Evolutionary conservation across 2,113 vertebrate species (phyloP), one percentile per base, ranked within the genome.

Genomic region (Ictalurus punctatus): DNA sequence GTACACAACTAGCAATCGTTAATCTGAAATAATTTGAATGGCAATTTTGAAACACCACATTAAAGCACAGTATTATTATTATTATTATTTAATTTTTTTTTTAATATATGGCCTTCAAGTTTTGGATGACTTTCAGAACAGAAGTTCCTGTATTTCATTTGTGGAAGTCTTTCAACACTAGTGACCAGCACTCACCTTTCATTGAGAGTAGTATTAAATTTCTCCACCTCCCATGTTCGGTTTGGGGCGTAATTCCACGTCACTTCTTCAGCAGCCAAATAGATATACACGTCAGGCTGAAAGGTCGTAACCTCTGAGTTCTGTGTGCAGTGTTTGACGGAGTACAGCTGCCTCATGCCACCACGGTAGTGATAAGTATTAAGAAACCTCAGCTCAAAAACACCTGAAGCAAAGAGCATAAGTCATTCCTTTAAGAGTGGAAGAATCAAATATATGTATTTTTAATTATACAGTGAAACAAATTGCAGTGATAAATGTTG

Each of bases 231-330:
- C 17, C 95, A 97, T 90, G 93, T 92, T 91, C 98, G 96, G 86
- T 95, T 89, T 58, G 98, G 97, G 56, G 97, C 97, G 63, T 98
- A 99, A 92, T 99, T 97, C 98, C 98, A 99, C 92, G 97, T 96
- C 37, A 97, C 52, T 92, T 99, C 98, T 90, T 98, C 97, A 0
- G 97, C 97, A 0, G 97, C 96, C 17, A 99, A 95, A 93, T 96
- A 99, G 92, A 97, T 98, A 81, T 95, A 94, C 76, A 97, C 94
- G 91, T 93, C 90, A 90, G 92, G 94, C 58, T 83, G 92, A 85
- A 93, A 84, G 0, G 3, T 67, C 4, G 82, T 67, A 13, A 0
- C 44, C 10, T 67, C 2, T 48, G 82, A 48, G 7, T 2, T 27
- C 52, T 85, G 93, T 13, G 73, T 91, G 87, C 98, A 99, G 79